A percentile compares a stretch with the other conserved stretches of the same genome.
Evolutionary conservation across 2,113 vertebrate species (phyloP).

Genomic region (Paradoxurus hermaphroditus): DNA sequence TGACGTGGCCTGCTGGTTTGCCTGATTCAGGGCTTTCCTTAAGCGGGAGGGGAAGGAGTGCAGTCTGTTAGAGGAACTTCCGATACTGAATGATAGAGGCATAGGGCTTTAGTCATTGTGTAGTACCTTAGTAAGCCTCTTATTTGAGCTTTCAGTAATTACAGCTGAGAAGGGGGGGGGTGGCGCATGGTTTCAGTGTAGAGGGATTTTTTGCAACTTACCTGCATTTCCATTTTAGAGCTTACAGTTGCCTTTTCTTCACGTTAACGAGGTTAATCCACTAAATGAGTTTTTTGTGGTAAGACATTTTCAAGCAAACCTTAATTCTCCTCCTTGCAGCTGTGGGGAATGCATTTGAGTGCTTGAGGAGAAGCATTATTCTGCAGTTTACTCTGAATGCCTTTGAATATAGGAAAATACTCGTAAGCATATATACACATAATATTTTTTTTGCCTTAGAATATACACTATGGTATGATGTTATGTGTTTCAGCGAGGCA

Average conservation of each 20-base stretch:
- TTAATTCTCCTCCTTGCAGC: background rate
- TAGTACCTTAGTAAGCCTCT: background rate
- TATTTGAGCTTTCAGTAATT: conserved; percentile 38
- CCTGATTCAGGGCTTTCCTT: conserved; percentile 64
- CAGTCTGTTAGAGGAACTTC: background rate
- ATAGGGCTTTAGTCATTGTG: background rate
- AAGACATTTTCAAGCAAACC: conserved; percentile 21
- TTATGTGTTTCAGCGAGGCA: background rate
- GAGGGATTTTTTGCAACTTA: background rate
- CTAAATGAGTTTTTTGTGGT: background rate
- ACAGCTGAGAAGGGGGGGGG: background rate
- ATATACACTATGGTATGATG: background rate
- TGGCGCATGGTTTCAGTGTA: background rate
- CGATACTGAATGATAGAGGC: background rate
- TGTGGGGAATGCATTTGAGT: background rate
- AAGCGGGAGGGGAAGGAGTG: conserved; percentile 34
- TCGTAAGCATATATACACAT: background rate
- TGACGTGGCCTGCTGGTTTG: background rate
- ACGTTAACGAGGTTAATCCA: background rate
- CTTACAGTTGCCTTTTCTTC: background rate
- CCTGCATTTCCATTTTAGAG: background rate
- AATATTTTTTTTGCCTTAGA: background rate
- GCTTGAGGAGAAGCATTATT: background rate
- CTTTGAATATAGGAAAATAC: background rate
- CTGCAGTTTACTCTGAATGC: background rate